Evolutionary conservation across 2,888 invertebrate genomes (phyloP).

Genomic region (Dicycla oo): DNA sequence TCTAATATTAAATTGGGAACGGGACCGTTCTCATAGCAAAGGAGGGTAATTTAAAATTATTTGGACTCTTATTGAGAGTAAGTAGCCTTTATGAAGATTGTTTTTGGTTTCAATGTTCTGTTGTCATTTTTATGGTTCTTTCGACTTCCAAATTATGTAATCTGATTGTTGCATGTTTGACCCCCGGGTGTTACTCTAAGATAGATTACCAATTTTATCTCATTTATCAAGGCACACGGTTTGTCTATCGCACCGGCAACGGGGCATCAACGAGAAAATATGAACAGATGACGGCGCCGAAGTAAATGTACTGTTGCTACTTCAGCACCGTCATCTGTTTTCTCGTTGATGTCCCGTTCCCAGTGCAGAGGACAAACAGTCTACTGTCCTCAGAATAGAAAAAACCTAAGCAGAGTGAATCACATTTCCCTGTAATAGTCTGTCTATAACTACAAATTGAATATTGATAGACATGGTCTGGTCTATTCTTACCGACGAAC

Average conservation of each 20-base stretch:
- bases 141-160: background rate
- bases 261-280: no score
- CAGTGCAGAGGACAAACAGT: no score
- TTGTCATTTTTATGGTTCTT: conserved; percentile 5
- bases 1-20: conserved; percentile 60
- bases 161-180: background rate
- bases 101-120: conserved; percentile 18
- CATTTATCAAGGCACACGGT: background rate
- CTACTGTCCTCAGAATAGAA: background rate
- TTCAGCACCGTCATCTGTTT: no score
- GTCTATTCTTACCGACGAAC: conserved; percentile 4
- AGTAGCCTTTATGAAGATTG: conserved; percentile 33
- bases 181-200: no score
- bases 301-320: no score
- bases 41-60: conserved; percentile 38
- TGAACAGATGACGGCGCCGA: no score
- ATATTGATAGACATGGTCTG: conserved; percentile 5
- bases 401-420: background rate
- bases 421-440: background rate
- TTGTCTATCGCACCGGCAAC: no score
- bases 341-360: no score
- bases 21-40: conserved; percentile 23
- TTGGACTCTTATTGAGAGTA: conserved; percentile 21
- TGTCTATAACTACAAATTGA: background rate
- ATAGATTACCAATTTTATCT: background rate